phyloP scores from a whole-genome alignment of 2,113 vertebrate genomes.

The Acrocephalus kingi region DNA sequence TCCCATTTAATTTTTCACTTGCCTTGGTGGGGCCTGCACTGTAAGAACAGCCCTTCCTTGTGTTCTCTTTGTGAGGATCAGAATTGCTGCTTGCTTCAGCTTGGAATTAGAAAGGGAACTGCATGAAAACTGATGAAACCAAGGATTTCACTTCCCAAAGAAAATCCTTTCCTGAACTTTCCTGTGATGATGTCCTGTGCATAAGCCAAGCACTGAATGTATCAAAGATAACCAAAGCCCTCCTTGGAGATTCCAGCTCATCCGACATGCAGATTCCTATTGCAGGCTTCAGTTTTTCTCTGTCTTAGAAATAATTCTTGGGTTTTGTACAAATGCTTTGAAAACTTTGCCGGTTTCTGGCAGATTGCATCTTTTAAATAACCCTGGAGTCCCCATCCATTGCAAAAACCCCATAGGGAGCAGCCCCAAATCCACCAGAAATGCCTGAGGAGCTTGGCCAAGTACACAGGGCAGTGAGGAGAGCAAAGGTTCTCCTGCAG shows the following conservation, averaged over 20 bases:
- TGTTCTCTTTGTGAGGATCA: not conserved
- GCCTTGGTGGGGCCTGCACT: not conserved
- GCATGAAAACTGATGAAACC: not conserved
- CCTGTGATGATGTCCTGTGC: not conserved
- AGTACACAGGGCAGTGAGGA: too few species aligned
- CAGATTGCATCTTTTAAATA: not conserved
- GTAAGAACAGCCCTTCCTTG: not conserved
- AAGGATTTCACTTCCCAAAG: not conserved
- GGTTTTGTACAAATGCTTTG: not conserved
- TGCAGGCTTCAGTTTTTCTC: not conserved
- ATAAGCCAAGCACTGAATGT: not conserved
- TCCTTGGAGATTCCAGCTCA: not conserved
- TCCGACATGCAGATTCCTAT: not conserved
- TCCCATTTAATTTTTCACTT: not conserved
- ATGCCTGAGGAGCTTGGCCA: not conserved
- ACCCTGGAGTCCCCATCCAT: not conserved
- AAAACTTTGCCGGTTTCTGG: not conserved
- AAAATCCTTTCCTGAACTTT: not conserved
- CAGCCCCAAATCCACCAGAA: not conserved
- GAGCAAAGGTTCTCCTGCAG: not conserved
- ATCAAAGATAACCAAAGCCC: not conserved
- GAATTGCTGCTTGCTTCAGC: not conserved
- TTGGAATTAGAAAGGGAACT: not conserved
- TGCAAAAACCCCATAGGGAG: not conserved
- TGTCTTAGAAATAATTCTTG: not conserved